Percentiles rank a stretch among this genome's conserved stretches.
Evolutionary conservation across 2,888 invertebrate species (phyloP).

Genomic region (Leptinotarsa tumamoca): DNA sequence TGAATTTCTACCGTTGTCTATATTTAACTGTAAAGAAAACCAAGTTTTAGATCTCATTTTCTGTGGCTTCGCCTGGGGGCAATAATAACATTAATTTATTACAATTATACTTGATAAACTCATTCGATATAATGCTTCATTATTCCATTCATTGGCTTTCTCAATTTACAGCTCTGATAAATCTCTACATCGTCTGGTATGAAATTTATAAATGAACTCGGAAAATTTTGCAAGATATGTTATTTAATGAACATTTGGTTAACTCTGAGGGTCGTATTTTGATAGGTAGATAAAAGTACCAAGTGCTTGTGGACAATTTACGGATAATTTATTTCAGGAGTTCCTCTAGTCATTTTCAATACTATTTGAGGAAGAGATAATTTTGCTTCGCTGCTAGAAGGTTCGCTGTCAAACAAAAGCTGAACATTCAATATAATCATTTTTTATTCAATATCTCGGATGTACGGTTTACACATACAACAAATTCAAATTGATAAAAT

Average conservation of each 20-base stretch:
- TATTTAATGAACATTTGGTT: background rate
- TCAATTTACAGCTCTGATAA: background rate
- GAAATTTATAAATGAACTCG: background rate
- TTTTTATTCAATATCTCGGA: too few species aligned
- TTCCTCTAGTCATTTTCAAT: too few species aligned
- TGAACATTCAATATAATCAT: too few species aligned
- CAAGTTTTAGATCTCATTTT: constrained; percentile 6
- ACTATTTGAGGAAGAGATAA: too few species aligned
- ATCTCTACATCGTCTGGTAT: background rate
- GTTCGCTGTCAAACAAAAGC: too few species aligned
- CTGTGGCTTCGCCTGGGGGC: background rate
- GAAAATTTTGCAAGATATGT: background rate
- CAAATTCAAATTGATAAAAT: too few species aligned
- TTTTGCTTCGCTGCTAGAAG: too few species aligned
- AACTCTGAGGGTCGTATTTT: too few species aligned
- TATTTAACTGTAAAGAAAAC: constrained; percentile 10
- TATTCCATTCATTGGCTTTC: background rate
- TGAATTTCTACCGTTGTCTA: background rate
- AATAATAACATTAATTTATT: background rate
- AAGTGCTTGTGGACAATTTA: too few species aligned
- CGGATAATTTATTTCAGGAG: too few species aligned
- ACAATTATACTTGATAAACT: background rate
- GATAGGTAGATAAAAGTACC: too few species aligned
- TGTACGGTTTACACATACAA: too few species aligned
- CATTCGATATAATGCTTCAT: background rate